These are phyloP conservation scores for Oopsacas minuta DNA, from an alignment of 37 sponge, comb jelly and placozoan genomes.

Conservation along the genomic window DNA sequence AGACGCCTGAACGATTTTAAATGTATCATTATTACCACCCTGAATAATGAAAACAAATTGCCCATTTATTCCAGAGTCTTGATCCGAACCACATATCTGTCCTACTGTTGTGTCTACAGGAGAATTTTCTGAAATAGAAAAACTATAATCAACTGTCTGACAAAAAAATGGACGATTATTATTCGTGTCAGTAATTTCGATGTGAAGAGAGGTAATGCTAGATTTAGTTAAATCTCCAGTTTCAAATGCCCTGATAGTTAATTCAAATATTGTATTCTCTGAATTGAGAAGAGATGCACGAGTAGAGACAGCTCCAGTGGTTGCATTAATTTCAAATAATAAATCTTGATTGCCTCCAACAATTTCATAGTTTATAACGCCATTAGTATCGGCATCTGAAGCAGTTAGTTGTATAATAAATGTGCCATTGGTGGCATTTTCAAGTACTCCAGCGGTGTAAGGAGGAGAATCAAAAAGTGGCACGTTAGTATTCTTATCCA, in stretches of 20 bases:
- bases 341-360: not conserved
- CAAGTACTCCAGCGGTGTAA: conserved; percentile 5
- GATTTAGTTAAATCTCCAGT: not conserved
- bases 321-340: not conserved
- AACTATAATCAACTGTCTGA: not conserved
- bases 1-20: not conserved
- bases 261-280: not conserved
- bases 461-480: conserved; percentile 13
- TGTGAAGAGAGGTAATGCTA: not conserved
- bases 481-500: conserved; percentile 21
- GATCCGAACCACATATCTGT: not conserved
- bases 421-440: not conserved
- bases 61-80: not conserved
- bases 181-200: conserved; percentile 18
- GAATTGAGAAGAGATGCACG: not conserved
- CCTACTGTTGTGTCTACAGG: not conserved
- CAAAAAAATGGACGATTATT: conserved; percentile 11
- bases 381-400: not conserved
- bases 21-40: not conserved
- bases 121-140: not conserved
- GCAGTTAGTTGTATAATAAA: not conserved
- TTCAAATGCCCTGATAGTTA: conserved; percentile 15
- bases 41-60: not conserved
- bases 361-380: conserved; percentile 12
- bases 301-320: conserved; percentile 5